A percentile compares a stretch with the other conserved stretches of the same genome.
Evolutionary conservation across 2,113 vertebrate genomes (phyloP).

Genomic region (Cranoglanis bouderius): DNA sequence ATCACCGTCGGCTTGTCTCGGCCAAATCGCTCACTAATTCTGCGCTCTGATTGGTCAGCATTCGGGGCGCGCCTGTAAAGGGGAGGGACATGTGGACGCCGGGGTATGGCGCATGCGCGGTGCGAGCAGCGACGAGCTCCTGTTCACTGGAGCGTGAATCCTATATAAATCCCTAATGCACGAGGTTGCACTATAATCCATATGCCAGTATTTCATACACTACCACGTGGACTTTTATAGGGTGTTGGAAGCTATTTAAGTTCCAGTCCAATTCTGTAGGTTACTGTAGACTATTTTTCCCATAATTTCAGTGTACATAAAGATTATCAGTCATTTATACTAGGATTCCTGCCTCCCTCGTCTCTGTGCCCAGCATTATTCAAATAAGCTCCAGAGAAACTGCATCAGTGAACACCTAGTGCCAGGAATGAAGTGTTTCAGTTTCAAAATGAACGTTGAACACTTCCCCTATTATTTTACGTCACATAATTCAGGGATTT

Average conservation of each 20-base stretch:
- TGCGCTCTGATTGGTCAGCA: constrained; percentile 51
- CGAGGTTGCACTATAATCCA: neutral
- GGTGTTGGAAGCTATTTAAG: neutral
- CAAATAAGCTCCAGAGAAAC: neutral
- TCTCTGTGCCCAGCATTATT: neutral
- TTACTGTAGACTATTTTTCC: neutral
- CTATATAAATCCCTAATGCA: neutral
- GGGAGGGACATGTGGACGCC: neutral
- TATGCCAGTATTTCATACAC: neutral
- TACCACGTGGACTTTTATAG: neutral
- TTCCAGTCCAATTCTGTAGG: neutral
- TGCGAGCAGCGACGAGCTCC: neutral
- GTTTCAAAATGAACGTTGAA: neutral
- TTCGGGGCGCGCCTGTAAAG: constrained; percentile 48
- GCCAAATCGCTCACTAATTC: constrained; percentile 22
- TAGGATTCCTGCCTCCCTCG: neutral
- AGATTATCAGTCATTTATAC: neutral
- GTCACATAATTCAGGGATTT: neutral
- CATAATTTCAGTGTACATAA: neutral
- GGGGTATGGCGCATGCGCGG: constrained; percentile 41
- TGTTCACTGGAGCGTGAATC: neutral
- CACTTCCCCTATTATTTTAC: neutral
- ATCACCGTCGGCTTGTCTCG: constrained; percentile 20
- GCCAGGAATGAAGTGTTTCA: neutral
- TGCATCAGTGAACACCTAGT: too few species aligned